Evolutionary conservation across 2,797 vertebrate species (phyloP).

Genomic region (Adelosebastes latens): DNA sequence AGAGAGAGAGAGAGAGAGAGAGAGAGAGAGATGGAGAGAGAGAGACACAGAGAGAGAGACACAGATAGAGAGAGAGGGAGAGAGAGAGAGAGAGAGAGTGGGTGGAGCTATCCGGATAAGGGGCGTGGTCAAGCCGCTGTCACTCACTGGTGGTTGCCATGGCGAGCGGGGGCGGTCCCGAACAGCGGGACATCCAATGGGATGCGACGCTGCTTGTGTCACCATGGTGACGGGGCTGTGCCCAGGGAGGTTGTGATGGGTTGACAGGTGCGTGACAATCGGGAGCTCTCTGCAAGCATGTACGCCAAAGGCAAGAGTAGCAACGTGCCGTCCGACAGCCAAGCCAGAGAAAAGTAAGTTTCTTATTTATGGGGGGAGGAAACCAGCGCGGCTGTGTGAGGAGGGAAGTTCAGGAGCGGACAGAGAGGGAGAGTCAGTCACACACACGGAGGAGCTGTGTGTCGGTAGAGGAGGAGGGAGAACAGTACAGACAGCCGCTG

Average conservation of each 20-base stretch:
- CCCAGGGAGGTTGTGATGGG: slow-evolving; percentile 95
- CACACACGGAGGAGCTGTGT: slow-evolving; percentile 66
- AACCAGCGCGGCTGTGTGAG: slow-evolving; percentile 50
- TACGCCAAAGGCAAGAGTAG: slow-evolving; percentile 98
- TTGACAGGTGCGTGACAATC: slow-evolving; percentile 99
- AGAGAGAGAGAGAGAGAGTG: not conserved
- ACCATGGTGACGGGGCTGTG: slow-evolving; percentile 97
- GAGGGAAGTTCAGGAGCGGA: slow-evolving; percentile 68
- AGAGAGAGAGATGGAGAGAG: not conserved
- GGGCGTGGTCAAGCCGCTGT: slow-evolving; percentile 72
- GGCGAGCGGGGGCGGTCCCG: slow-evolving; percentile 83
- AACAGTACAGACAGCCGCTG: no score
- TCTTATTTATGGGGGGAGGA: slow-evolving; percentile 79
- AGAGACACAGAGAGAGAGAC: not conserved
- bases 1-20: not conserved
- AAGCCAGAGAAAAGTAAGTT: slow-evolving; percentile 98
- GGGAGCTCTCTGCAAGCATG: slow-evolving; percentile 97
- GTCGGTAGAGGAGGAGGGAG: slow-evolving; percentile 43
- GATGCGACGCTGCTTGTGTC: slow-evolving; percentile 89
- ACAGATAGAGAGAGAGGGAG: not conserved
- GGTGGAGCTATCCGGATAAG: slow-evolving; percentile 48
- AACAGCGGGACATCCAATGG: slow-evolving; percentile 87
- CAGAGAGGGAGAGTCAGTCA: slow-evolving; percentile 55
- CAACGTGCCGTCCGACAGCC: slow-evolving; percentile 96
- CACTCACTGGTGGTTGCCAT: slow-evolving; percentile 78